phyloP scores from a whole-genome alignment of 2,113 vertebrate genomes.

The Stegastes partitus region DNA sequence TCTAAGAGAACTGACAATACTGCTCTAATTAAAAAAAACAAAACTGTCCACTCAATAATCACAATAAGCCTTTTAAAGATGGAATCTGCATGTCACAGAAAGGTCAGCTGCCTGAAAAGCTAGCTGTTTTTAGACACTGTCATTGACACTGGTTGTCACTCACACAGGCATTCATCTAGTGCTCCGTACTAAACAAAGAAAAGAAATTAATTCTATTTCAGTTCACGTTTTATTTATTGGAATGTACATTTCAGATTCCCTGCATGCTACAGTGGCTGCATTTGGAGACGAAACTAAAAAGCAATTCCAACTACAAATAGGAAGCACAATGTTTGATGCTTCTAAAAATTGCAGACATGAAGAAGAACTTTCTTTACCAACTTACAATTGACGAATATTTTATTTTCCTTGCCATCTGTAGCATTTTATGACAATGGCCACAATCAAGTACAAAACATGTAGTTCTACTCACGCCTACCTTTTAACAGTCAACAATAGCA shows the following conservation, averaged over 20 bases:
- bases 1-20: not conserved
- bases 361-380: no score
- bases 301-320: conserved; percentile 3
- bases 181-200: not conserved
- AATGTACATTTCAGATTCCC: not conserved
- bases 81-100: conserved; percentile 9
- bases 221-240: not conserved
- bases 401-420: no score
- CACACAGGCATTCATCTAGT: not conserved
- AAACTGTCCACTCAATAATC: not conserved
- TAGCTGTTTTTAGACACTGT: not conserved
- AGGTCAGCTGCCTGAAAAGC: not conserved
- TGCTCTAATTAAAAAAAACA: not conserved
- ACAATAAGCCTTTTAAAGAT: not conserved
- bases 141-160: not conserved
- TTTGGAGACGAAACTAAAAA: conserved; percentile 3
- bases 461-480: no score
- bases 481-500: no score
- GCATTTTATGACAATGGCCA: no score
- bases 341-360: no score
- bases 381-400: no score
- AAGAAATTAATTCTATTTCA: conserved; percentile 11
- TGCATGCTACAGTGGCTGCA: not conserved
- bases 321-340: not conserved
- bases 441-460: no score